These are phyloP conservation scores for Pemphredon lugubris DNA, from an alignment of 2,888 invertebrate species.

Conservation along the genomic window DNA sequence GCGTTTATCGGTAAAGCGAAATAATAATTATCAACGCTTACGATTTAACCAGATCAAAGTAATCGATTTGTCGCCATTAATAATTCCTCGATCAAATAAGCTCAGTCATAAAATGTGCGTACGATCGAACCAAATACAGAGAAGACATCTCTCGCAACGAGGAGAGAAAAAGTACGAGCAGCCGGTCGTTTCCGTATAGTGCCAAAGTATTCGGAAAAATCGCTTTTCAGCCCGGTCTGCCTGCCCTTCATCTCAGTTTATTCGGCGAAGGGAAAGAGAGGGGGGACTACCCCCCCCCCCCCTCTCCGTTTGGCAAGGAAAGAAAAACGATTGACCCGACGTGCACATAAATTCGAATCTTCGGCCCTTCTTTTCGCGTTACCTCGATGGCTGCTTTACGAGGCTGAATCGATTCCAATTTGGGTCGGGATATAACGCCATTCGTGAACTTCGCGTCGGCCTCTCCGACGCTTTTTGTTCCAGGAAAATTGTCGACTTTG, in stretches of 20 bases:
- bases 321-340: slow-evolving; percentile 38
- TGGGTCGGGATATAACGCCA: slow-evolving; percentile 48
- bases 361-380: slow-evolving; percentile 40
- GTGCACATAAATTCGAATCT: slow-evolving; percentile 50
- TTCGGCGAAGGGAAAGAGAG: background rate
- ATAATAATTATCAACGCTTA: too few relatives aligned
- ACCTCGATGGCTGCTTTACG: slow-evolving; percentile 45
- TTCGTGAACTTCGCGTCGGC: slow-evolving; percentile 38
- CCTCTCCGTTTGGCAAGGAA: slow-evolving; percentile 6
- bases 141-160: too few relatives aligned
- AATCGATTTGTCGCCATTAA: too few relatives aligned
- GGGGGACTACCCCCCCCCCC: too few relatives aligned
- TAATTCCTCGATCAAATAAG: too few relatives aligned
- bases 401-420: slow-evolving; percentile 59
- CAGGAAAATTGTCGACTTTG: slow-evolving; percentile 18
- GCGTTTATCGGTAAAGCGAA: too few relatives aligned
- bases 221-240: background rate
- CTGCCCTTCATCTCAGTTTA: slow-evolving; percentile 7
- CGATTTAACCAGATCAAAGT: too few relatives aligned
- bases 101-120: too few relatives aligned
- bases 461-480: slow-evolving; percentile 14
- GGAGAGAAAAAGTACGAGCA: slow-evolving; percentile 20
- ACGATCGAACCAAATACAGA: too few relatives aligned
- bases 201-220: slow-evolving; percentile 37
- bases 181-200: slow-evolving; percentile 7